Base-by-base conservation (phyloP, 2,113 vertebrate genomes). In the Vimba vimba region DNA sequence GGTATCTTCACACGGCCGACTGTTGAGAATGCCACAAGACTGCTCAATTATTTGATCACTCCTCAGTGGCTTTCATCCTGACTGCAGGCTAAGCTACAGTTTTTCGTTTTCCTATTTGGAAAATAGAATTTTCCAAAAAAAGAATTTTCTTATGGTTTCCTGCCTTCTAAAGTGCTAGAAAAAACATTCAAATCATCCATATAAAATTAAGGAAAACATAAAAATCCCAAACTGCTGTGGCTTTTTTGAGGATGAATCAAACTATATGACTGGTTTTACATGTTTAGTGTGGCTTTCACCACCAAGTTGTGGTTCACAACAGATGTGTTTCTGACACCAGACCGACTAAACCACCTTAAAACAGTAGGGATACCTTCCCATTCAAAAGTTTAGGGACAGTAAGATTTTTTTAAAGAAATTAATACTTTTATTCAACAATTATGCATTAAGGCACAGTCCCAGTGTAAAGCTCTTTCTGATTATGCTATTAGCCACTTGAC, bases 21-120 rank as follows among this genome's bases (percentile, higher is more conserved):
- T 80, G 78, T n/a, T 79, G 76, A 57, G 17, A 79, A 21, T 59
- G 76, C 55, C 77, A 79, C 27, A 77, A 19, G 50, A 77, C 75
- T 33, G 25, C 75, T 77, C 47, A 77, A 55, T 77, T 33, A 55
- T 77, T 77, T 23, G 75, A 55, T 55, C 55, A 77, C 50, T 55
- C 47, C 75, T 77, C 27, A 6, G 47, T 19, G 30, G 50, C 50
- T 55, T 77, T n/a, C 10, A 60, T 79, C 76, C 30, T 79, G 77
- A 52, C 17, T 33, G 27, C 52, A 25, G 55, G 77, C 77, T 36
- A 50, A 50, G n/a, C 1, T 25, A 23, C 36, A 74, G 11, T 23
- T n/a, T 74, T 12, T 11, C 23, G n/a, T 74, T 74, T 45, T 45
- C 21, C 39, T n/a, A 36, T 33, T 45, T 23, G 69, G 36, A n/a